Base-by-base conservation (phyloP, 2,888 invertebrate species). In the Hanleya hanleyi region DNA sequence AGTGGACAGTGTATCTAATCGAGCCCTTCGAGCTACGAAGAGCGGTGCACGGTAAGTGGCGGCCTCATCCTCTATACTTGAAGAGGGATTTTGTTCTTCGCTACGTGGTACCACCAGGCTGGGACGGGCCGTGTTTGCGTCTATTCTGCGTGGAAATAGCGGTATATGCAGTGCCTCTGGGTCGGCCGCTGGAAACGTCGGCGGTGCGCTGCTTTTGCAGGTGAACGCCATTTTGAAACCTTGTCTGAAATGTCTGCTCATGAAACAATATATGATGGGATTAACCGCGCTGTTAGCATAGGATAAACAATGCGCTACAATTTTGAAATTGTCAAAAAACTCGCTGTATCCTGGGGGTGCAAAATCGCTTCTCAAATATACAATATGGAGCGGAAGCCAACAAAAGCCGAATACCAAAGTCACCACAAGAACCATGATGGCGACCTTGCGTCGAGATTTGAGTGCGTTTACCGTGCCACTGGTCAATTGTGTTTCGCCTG, bases 211-310 rank as follows among this genome's bases (percentile, higher is more conserved):
- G 15, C 36, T 5, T 64, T 64, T 64, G 29, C 64, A 64, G 37
- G 32, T 22, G 47, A 76, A 76, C 35, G 74, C 67, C 35, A 47
- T 70, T 29, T 67, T 67, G 73, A 74, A 78, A 67, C 70, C 68
- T 22, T 75, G 36, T 15, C 77, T 37, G 67, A 77, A 77, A 61
- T 47, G 72, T 29, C 73, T 51, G 65, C 73, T 75, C 77, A 77
- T 77, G 73, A 77, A 77, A 64, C 71, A 69, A 69, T 77, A 77
- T 41, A 77, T 77, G 66, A 77, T 15, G 0, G 77, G 77, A 38
- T 77, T 77, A 15, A 75, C 41, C 18, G 75, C 73, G 41, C 73
- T 72, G 68, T 72, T 72, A 26, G 71, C 38, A 51, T 74, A 77
- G 15, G 71, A 71, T 37, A 76, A 67, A 67, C 38, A 47, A 47